Evolutionary conservation across 2,797 vertebrate species (phyloP).

Genomic region (Mastacembelus armatus): DNA sequence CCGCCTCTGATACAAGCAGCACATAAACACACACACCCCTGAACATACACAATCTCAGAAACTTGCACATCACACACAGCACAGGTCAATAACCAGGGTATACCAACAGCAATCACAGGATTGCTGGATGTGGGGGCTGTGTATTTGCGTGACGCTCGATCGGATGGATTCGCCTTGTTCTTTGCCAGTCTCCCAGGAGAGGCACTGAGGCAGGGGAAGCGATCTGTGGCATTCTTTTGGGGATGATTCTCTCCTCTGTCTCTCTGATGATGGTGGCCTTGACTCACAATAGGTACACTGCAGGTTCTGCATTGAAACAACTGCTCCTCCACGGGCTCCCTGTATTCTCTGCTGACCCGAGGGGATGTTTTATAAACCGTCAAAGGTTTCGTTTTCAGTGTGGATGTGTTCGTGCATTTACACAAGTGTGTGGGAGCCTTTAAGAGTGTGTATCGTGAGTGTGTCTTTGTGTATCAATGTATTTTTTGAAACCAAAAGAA

Average conservation of each 20-base stretch:
- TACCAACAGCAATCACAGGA: slow-evolving; percentile 81
- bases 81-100: slow-evolving; percentile 82
- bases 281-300: slow-evolving; percentile 65
- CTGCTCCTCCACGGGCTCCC: slow-evolving; percentile 57
- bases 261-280: slow-evolving; percentile 76
- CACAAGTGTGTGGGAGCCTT: slow-evolving; percentile 31
- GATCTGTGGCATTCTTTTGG: slow-evolving; percentile 77
- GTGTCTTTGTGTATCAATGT: slow-evolving; percentile 52
- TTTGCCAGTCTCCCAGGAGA: slow-evolving; percentile 69
- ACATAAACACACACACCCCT: slow-evolving; percentile 33
- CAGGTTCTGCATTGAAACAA: slow-evolving; percentile 70
- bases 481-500: slow-evolving; percentile 55
- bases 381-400: slow-evolving; percentile 59
- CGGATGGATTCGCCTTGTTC: slow-evolving; percentile 79
- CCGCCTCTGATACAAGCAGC: slow-evolving; percentile 73
- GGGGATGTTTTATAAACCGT: slow-evolving; percentile 36
- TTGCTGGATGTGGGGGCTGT: slow-evolving; percentile 66
- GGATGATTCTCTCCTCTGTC: slow-evolving; percentile 67
- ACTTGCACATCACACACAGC: slow-evolving; percentile 72
- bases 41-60: slow-evolving; percentile 63
- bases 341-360: slow-evolving; percentile 58
- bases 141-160: slow-evolving; percentile 82
- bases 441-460: slow-evolving; percentile 35
- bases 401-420: slow-evolving; percentile 6
- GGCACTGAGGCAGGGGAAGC: too few relatives aligned